phyloP scores from a whole-genome alignment of 2,888 invertebrate genomes.

The Platerodrilus igneus region DNA sequence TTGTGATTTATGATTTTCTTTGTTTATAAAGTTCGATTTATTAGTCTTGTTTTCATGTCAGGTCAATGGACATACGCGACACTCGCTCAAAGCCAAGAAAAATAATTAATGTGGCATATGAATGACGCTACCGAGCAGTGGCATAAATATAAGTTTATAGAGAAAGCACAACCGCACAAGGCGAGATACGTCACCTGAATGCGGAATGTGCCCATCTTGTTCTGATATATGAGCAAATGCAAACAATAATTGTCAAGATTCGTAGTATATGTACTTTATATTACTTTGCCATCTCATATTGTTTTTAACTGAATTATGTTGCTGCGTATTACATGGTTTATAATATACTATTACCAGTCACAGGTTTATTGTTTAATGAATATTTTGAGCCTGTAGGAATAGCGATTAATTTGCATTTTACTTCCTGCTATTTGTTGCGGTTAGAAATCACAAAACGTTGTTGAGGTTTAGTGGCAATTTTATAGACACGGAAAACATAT shows the following conservation, averaged over 20 bases:
- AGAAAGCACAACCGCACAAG: constrained; percentile 23
- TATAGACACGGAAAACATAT: too few relatives aligned
- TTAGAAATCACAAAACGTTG: too few relatives aligned
- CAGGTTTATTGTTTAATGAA: too few relatives aligned
- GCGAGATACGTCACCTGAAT: constrained; percentile 24
- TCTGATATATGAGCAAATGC: constrained; percentile 21
- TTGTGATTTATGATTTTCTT: not conserved
- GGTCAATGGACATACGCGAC: constrained; percentile 25
- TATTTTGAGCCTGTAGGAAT: too few relatives aligned
- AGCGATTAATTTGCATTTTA: too few relatives aligned
- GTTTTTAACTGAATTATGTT: too few relatives aligned
- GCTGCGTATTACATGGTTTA: too few relatives aligned
- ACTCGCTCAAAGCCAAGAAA: constrained; percentile 23
- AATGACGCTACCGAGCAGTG: constrained; percentile 28
- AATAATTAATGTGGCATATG: constrained; percentile 31
- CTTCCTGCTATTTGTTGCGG: too few relatives aligned
- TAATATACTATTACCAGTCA: too few relatives aligned
- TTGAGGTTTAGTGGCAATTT: too few relatives aligned
- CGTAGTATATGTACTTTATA: constrained; percentile 24
- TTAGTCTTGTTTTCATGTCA: constrained; percentile 9
- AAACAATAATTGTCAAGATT: constrained; percentile 27
- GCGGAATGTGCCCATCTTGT: constrained; percentile 22
- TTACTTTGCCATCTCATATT: constrained; percentile 24
- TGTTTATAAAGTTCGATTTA: not conserved
- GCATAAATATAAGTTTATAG: constrained; percentile 27